Base-by-base conservation (phyloP, 2,113 vertebrate species). In the Rhynchomys soricoides region DNA sequence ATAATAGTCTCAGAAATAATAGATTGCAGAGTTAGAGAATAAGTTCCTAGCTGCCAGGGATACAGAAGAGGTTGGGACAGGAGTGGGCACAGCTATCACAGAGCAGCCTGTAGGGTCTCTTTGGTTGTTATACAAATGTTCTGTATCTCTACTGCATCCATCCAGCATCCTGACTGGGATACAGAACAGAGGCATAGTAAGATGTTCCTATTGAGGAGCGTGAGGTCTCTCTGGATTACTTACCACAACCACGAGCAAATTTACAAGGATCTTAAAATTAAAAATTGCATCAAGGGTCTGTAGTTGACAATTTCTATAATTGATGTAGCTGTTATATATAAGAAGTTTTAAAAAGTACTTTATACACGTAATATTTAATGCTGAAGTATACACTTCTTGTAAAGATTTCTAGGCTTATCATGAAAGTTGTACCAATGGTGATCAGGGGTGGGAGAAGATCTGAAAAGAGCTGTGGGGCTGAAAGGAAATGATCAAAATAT, bases 331-430 rank as follows among this genome's bases (percentile, higher is more conserved):
- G 40, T 92, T 22, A 73, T 62, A 40, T 19, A 29, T 83, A 68
- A 34, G n/a, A 81, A 96, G 66, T 10, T 62, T 26, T 40, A 40
- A 57, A 91, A 92, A 55, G 34, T 22, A 62, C 92, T 94, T 92
- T 92, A 86, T 24, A 26, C 3, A 74, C 45, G 59, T 9, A 73
- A 52, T 64, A 78, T 78, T 83, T 85, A 92, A 43, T 77, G 57
- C 1, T 22, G 24, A 73, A 78, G 22, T 29, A 70, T 78, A 55
- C 16, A 37, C 19, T 86, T 91, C 55, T 50, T 86, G 12, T 78
- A 85, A 83, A 77, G 13, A 89, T 78, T 9, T 94, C 85, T 89
- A 19, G 22, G 40, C 40, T 17, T 85, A 1, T 64, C 50, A 45
- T 24, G 37, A 88, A 50, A 77, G 85, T 12, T 90, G 50, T 26